Conservation (phyloP, 2,113 vertebrate genomes). For the Oreochromis tanganicae region DNA sequence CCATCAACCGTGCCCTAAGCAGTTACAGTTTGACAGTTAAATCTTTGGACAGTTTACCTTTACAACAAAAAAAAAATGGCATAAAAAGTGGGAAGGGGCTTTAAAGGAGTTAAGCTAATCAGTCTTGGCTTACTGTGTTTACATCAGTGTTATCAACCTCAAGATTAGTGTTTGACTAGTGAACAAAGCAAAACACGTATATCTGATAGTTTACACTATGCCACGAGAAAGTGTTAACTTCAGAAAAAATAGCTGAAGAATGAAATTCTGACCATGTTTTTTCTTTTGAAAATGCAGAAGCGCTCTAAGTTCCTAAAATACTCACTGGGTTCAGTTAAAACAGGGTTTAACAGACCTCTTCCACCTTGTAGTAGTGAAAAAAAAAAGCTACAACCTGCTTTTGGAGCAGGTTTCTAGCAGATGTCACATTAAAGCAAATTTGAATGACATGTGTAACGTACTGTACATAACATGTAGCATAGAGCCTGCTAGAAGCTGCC, state of each 20-base stretch:
- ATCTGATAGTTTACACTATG: background rate
- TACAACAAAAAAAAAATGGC: background rate
- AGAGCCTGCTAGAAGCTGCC: background rate
- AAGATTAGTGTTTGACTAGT: background rate
- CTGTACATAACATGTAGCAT: background rate
- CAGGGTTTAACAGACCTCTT: background rate
- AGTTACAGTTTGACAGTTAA: background rate
- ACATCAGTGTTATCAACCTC: background rate
- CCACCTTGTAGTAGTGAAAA: background rate
- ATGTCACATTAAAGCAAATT: background rate
- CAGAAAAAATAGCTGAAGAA: background rate
- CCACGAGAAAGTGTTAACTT: background rate
- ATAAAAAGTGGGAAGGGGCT: background rate
- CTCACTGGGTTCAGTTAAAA: background rate
- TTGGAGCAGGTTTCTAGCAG: background rate
- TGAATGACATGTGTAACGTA: background rate
- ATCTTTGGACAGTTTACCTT: background rate
- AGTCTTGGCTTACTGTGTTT: background rate
- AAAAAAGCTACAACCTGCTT: background rate
- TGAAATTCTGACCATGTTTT: background rate
- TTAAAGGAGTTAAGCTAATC: background rate
- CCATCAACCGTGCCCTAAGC: background rate
- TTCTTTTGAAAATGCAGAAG: background rate
- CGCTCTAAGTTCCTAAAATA: background rate
- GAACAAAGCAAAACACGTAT: background rate